Percentiles rank a stretch among this genome's conserved stretches.
Conservation (phyloP, 2,888 invertebrate species). For the Salticus scenicus region DNA sequence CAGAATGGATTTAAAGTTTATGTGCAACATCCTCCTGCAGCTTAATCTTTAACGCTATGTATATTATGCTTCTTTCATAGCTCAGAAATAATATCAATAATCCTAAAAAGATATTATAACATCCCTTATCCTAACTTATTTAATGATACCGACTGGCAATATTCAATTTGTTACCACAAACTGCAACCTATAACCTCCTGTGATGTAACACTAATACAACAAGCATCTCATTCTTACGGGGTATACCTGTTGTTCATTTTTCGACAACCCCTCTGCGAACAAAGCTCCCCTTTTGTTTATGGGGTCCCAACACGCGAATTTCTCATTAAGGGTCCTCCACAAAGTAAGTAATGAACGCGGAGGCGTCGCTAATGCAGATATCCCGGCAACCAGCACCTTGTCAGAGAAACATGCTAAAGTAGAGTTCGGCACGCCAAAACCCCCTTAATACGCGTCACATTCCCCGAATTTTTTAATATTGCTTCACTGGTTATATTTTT, state of each 20-base stretch:
- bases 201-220: too few relatives aligned
- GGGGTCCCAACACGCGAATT: conserved; percentile 46
- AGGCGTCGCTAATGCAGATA: conserved; percentile 69
- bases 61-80: too few relatives aligned
- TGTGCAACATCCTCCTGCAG: too few relatives aligned
- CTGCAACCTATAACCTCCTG: too few relatives aligned
- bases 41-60: too few relatives aligned
- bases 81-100: too few relatives aligned
- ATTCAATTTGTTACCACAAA: too few relatives aligned
- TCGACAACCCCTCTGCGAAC: conserved; percentile 42
- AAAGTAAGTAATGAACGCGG: conserved; percentile 52
- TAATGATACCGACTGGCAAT: too few relatives aligned
- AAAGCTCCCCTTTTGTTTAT: conserved; percentile 56
- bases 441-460: conserved; percentile 64
- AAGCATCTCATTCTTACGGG: not conserved
- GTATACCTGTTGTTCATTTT: conserved; percentile 65
- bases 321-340: conserved; percentile 50
- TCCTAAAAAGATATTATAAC: too few relatives aligned
- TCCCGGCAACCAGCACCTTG: conserved; percentile 30
- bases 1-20: too few relatives aligned
- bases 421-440: conserved; percentile 43
- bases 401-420: conserved; percentile 64
- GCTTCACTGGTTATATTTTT: conserved; percentile 1
- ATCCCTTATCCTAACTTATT: too few relatives aligned
- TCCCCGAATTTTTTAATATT: not conserved